Conservation (phyloP, 2,113 vertebrate genomes). For the Sinosuthora webbiana region DNA sequence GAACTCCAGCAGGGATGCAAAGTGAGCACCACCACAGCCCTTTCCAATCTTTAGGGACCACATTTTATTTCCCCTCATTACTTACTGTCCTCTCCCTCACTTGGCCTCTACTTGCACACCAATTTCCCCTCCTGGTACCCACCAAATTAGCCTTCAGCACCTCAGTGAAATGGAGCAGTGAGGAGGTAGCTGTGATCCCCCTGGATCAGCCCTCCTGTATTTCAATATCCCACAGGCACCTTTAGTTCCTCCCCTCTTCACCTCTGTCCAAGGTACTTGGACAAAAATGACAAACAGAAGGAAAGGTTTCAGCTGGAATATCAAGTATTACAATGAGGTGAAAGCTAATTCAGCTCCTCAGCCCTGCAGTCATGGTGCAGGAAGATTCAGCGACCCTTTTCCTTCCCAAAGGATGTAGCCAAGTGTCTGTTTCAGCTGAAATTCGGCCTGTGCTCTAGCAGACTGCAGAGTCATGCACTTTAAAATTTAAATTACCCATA, state of each 20-base stretch:
- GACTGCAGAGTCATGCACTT: background rate
- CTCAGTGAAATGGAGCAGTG: background rate
- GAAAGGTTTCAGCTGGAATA: background rate
- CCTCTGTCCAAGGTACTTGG: background rate
- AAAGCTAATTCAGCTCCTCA: background rate
- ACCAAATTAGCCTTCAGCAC: background rate
- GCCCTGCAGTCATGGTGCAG: background rate
- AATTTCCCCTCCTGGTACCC: background rate
- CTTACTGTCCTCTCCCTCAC: background rate
- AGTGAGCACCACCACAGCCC: accelerated
- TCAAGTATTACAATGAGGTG: background rate
- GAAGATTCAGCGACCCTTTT: background rate
- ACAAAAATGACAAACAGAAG: background rate
- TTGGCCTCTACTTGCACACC: background rate
- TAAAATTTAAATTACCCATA: background rate
- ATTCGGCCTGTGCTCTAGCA: background rate
- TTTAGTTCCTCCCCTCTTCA: background rate
- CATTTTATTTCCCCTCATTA: background rate
- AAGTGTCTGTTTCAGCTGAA: background rate
- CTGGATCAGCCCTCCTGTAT: background rate
- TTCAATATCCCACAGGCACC: background rate
- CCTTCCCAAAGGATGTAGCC: background rate
- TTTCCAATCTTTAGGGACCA: background rate
- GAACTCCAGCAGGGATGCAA: background rate
- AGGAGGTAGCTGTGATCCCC: background rate